Base-by-base conservation (phyloP, 2,113 vertebrate genomes). In the Sinocyclocheilus maitianheensis region DNA sequence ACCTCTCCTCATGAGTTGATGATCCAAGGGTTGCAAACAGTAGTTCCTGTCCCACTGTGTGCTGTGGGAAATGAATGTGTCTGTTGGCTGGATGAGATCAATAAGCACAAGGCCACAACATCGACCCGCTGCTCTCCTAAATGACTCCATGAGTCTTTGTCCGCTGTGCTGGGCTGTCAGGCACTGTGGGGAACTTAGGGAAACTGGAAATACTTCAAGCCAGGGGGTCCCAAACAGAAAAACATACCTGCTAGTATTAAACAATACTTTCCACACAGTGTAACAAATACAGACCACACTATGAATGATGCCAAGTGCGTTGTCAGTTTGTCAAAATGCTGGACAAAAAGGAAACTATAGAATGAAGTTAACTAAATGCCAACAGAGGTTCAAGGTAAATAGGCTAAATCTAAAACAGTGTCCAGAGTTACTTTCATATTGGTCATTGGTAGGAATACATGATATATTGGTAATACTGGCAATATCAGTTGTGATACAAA, bases 191-290 rank as follows among this genome's bases (percentile, higher is more conserved):
- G 80, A 83, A 69, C 72, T 76, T 75, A 37, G 40, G 58, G 81
- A 79, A 86, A 85, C 71, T 84, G 85, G 86, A 88, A 88, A 80
- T 88, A 87, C 79, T 84, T 80, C 67, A 71, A 77, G 51, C 83
- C 83, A 80, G 89, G 89, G 89, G 83, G 85, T 85, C 85, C 77
- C n/a, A 55, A 87, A 87, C 72, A 83, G 83, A 88, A n/a, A 85
- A 90, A 88, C 87, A 90, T 80, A 82, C 85, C 85, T 80, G 63
- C 65, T 77, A 46, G 77, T 86, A 69, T 87, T 88, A 88, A 90
- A 87, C 87, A 84, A 85, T 84, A 51, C 72, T 63, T 79, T 78
- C 55, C 88, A 81, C 63, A 62, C 69, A 69, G 26, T 62, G 48
- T 26, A 74, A 22, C 67, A 79, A 88, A 62, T 30, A 51, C 82